Base-by-base conservation (phyloP, 2,113 vertebrate species). In the Paramisgurnus dabryanus region DNA sequence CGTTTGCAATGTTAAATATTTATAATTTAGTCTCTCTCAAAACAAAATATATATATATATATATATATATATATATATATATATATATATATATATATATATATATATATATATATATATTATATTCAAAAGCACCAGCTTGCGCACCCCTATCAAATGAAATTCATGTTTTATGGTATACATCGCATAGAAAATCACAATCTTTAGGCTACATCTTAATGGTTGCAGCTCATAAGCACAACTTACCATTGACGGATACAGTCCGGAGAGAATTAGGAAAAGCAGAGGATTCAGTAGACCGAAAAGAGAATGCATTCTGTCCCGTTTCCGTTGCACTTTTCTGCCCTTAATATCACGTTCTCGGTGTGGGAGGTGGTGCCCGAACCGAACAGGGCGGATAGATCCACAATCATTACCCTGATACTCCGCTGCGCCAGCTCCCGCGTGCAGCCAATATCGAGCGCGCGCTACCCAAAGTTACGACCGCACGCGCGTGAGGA, bases 191-290 rank as follows among this genome's bases (percentile, higher is more conserved):
- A 55, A 60, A 61, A 18, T 18, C 43, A 34, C 22, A 8, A 47
- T 47, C 18, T 9, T 73, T 40, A 22, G 22, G 22, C 22, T 22
- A 73, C 41, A 73, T 73, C 6, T 45, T 60, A 60, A 17, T 18
- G 70, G 34, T 58, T 43, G 17, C 7, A 58, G 43, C 69, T 72
- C 39, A 49, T 57, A n/a, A 8, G 12, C 13, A 2, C 22, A 83
- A 91, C 95, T 87, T 95, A 98, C 97, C 96, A 96, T 92, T 27
- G 96, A 95, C 55, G 95, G 95, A 12, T 94, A 93, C 81, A 95
- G 91, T 90, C 94, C 95, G 86, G 94, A 94, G 84, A 96, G 86
- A 87, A 92, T 85, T 83, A 95, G 92, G 84, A 93, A 92, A 78
- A 97, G 91, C 85, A 92, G 76, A 76, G 96, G 93, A 86, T 93